Evolutionary conservation across 2,797 vertebrate genomes (phyloP).

Genomic region (Pseudochaenichthys georgianus): DNA sequence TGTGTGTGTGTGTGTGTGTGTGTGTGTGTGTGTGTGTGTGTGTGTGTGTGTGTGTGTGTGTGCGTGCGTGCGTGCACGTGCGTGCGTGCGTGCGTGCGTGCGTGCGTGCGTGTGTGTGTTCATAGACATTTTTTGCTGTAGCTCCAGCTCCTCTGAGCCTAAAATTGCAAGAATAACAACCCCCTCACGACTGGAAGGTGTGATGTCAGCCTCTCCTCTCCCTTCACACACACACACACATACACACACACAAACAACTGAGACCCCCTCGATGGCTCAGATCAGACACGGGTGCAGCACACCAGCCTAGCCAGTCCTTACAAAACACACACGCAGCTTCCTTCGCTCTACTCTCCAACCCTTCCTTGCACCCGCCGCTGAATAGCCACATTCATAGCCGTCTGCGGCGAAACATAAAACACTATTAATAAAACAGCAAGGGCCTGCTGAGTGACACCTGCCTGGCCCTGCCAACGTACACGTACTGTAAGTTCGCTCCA

Average conservation of each 20-base stretch:
- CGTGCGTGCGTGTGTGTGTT: conserved; percentile 24
- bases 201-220: conserved; percentile 80
- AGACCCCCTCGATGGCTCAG: conserved; percentile 66
- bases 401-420: conserved; percentile 68
- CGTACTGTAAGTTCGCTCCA: conserved; percentile 36
- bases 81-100: conserved; percentile 23
- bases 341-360: conserved; percentile 51
- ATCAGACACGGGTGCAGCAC: conserved; percentile 73
- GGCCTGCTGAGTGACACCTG: conserved; percentile 75
- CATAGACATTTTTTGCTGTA: conserved; percentile 60
- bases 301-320: conserved; percentile 44
- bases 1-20: too few species aligned
- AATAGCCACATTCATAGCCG: conserved; percentile 77
- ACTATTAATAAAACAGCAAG: conserved; percentile 74
- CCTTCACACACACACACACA: conserved; percentile 20
- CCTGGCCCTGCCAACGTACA: conserved; percentile 70
- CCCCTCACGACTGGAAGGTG: conserved; percentile 78
- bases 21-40: too few species aligned
- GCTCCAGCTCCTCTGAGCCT: conserved; percentile 54
- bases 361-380: conserved; percentile 52
- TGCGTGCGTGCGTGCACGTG: conserved; percentile 1
- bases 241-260: conserved; percentile 45
- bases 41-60: too few species aligned
- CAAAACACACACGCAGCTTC: conserved; percentile 48
- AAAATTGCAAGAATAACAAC: conserved; percentile 81